These are phyloP conservation scores for Pteropus rufus DNA, from an alignment of 2,797 vertebrate genomes.

Conservation along the genomic window DNA sequence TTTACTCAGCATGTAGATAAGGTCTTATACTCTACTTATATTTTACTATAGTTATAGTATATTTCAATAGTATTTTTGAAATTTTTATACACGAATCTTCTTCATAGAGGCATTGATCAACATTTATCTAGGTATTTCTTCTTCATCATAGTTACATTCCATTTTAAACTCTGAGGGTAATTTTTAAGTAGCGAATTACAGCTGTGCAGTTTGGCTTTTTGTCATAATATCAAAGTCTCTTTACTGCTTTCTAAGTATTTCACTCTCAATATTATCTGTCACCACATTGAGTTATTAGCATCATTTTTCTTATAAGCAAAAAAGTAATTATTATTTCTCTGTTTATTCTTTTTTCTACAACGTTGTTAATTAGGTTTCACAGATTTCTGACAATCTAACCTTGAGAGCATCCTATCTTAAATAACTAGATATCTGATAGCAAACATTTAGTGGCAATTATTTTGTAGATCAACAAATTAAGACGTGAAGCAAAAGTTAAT, in stretches of 20 bases:
- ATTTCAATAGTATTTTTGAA: neutral
- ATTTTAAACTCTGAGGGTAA: neutral
- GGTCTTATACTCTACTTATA: neutral
- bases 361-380: neutral
- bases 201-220: neutral
- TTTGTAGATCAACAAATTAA: neutral
- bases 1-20: neutral
- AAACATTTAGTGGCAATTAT: neutral
- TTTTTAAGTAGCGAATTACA: neutral
- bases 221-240: neutral
- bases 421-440: neutral
- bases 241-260: neutral
- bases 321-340: slow-evolving; percentile 2
- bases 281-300: neutral
- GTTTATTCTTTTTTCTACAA: neutral
- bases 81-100: neutral
- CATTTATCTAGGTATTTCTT: neutral
- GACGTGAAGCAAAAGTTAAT: neutral
- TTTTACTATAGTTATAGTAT: neutral
- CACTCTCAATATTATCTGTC: neutral
- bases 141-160: neutral
- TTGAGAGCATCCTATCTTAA: neutral
- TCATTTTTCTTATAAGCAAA: neutral
- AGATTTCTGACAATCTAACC: neutral
- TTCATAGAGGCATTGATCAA: neutral